Base-by-base conservation (phyloP, 2,113 vertebrate genomes). In the Sinocyclocheilus grahami region DNA sequence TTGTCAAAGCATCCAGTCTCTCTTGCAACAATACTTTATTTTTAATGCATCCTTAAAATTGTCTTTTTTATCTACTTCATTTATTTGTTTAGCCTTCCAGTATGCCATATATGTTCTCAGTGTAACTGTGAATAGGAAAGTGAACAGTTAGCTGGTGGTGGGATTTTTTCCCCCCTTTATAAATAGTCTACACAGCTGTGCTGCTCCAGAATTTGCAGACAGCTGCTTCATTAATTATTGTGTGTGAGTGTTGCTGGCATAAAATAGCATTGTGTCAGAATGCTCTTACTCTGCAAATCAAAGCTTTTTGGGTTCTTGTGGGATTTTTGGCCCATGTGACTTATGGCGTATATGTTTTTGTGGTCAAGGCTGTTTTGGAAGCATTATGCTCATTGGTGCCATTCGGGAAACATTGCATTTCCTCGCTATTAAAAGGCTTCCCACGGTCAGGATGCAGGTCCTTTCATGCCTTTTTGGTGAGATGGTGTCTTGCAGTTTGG, bases 141-240 rank as follows among this genome's bases (percentile, higher is more conserved):
- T 82, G 79, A 89, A 81, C 80, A 48, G 89, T 82, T 90, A 83
- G 83, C 88, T 77, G 82, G 81, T 88, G 88, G 27, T 89, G 85
- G 84, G 91, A 90, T 37, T 46, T 3, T 78, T 87, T 51, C 65
- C 82, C 18, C 71, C 71, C 69, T 90, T 84, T 89, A 90, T 91
- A 92, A 92, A 89, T 90, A 94, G 86, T 92, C 84, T 30, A 84
- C 86, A 88, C 89, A 91, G 89, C 89, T 92, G 91, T 90, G 86
- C 85, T 88, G 69, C 88, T 74, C 30, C 87, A 79, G 87, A 87
- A 83, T 82, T 87, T 30, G 87, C 65, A 76, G 88, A 88, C 88
- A 90, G 86, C 85, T 89, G 86, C 87, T 89, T 84, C 82, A 89
- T 89, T 86, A 90, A 90, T 90, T 84, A 89, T 91, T 76, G 78